phyloP scores from a whole-genome alignment of 2,113 vertebrate species.

The Sceloporus undulatus region DNA sequence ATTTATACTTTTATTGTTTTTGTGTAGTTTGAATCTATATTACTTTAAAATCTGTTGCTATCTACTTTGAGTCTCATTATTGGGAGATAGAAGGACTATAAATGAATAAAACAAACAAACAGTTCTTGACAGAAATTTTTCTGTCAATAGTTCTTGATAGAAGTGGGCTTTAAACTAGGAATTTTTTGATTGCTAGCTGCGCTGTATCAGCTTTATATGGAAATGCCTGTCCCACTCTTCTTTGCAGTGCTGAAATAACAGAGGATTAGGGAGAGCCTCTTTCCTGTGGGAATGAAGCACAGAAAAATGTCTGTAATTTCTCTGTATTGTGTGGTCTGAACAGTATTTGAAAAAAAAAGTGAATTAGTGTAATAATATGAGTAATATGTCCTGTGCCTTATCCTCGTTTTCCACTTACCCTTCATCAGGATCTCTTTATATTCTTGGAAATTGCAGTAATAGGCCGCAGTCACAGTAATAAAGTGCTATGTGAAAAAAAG shows the following conservation, averaged over 20 bases:
- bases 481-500: constrained; percentile 60
- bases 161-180: not conserved
- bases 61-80: no score
- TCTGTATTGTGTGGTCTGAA: constrained; percentile 41
- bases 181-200: not conserved
- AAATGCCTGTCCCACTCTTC: not conserved
- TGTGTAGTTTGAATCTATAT: no score
- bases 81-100: no score
- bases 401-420: constrained; percentile 33
- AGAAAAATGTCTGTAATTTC: constrained; percentile 31
- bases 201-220: not conserved
- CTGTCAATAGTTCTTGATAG: not conserved
- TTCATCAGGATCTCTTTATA: constrained; percentile 42
- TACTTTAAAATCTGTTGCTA: no score
- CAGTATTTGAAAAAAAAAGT: constrained; percentile 35
- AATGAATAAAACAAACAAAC: no score
- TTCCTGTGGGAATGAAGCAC: not conserved
- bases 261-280: constrained; percentile 21
- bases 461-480: constrained; percentile 49
- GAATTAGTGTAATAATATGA: constrained; percentile 53
- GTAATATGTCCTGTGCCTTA: constrained; percentile 34
- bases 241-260: constrained; percentile 19
- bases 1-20: no score
- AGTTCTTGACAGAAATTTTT: no score
- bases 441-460: constrained; percentile 62